Evolutionary conservation across 2,113 vertebrate species (phyloP), one percentile per base, ranked within the genome.

Genomic region (Salvelinus fontinalis): DNA sequence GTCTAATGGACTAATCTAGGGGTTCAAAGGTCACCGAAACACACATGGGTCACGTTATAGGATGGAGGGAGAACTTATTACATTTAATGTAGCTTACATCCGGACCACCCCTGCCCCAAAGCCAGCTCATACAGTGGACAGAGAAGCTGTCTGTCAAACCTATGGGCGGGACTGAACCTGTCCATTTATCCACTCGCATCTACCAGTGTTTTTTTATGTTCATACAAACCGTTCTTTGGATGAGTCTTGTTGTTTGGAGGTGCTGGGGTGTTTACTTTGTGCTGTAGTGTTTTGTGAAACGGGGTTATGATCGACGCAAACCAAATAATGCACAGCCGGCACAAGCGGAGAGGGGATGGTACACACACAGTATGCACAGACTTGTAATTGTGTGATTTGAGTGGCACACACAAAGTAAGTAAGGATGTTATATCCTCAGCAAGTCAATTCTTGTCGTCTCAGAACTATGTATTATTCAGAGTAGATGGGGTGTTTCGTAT

Each of bases 11-110:
- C 3, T 18, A 54, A 14, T 54, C 51, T 54, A 54, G 51, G 51
- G 12, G 12, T 14, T 54, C 16, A 54, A 54, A 54, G 51, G 51
- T 54, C 92, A 93, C 95, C 93, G 92, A 93, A 95, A 94, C 94
- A 93, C 95, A 93, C 93, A 92, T 11, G 51, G 51, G 51, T 54
- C 51, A 18, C 51, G 12, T 16, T 18, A 18, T 54, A 16, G 51
- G 51, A 14, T 54, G 51, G 51, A 54, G 51, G 51, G 16, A 16
- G 51, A 14, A 14, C 3, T 54, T 16, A 18, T 54, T 54, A 54
- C 12, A 54, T 18, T 4, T 54, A 54, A 14, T 54, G 14, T 54
- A 18, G 14, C n/a, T 2, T 22, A 62, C 59, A 62, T 7, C 59
- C 7, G 0, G 18, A 62, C 16, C 59, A 18, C 51, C 5, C 59